Conservation (phyloP, 1,140 invertebrate genomes). For the Portunus trituberculatus region DNA sequence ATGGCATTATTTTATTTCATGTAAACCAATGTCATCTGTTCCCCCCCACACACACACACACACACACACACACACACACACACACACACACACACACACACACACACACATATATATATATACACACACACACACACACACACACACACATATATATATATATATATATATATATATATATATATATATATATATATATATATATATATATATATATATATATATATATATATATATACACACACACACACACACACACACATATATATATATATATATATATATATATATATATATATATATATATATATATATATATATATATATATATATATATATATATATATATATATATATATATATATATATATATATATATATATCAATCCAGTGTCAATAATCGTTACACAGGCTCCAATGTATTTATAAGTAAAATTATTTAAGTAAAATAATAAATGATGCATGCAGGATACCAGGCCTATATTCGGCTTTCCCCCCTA, state of each 20-base stretch:
- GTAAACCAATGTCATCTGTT: too few relatives aligned
- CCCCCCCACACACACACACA: too few relatives aligned
- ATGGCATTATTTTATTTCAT: too few relatives aligned
- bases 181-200: background rate
- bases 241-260: background rate
- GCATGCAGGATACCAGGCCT: background rate
- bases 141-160: background rate
- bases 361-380: slow-evolving; percentile 51
- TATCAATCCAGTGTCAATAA: too few relatives aligned
- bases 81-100: background rate
- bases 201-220: slow-evolving; percentile 24
- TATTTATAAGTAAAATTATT: slow-evolving; percentile 14
- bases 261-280: slow-evolving; percentile 35
- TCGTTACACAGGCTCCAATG: too few relatives aligned
- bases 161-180: background rate
- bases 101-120: slow-evolving; percentile 15
- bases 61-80: slow-evolving; percentile 13
- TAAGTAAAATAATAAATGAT: background rate
- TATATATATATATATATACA: slow-evolving; percentile 45
- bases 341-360: slow-evolving; percentile 49
- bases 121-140: slow-evolving; percentile 14
- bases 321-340: slow-evolving; percentile 49
- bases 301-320: slow-evolving; percentile 49
- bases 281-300: slow-evolving; percentile 49
- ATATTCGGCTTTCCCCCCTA: too few relatives aligned